Evolutionary conservation across 2,888 invertebrate genomes (phyloP), one percentile per base, ranked within the genome.

Genomic region (Lucinisca nassula): DNA sequence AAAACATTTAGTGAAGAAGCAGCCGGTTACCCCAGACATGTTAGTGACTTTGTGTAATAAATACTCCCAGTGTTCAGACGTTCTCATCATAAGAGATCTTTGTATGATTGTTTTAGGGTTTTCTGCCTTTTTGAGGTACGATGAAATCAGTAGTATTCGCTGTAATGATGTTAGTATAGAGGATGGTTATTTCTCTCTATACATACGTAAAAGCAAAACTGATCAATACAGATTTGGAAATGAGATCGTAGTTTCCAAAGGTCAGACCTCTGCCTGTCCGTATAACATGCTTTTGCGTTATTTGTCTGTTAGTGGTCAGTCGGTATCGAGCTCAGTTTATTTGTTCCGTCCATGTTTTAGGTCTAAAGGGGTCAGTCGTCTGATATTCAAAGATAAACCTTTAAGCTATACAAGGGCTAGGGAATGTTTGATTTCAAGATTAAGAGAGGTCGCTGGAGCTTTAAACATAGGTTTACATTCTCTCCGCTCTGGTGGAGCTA

Each of bases 181-280:
- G 35, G 78, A 85, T 10, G 75, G 61, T 24, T 55, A 88, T 86
- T 75, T 89, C 40, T 45, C 55, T 10, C 30, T 89, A 14, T 24
- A 73, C 27, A 90, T 91, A 38, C 67, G 61, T 8, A 79, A 84
- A 72, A 82, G 90, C 81, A 90, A 90, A 51, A 90, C 90, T 21
- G 89, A 89, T 74, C 87, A 90, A 70, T 90, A 89, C 40, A 58
- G 85, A 32, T n/a, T 49, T 0, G 87, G 87, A 21, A 75, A 73
- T 37, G 79, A 91, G 30, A 74, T 89, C 17, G 49, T 85, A 30
- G 73, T 91, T 40, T 32, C 76, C 14, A 91, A 89, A 84, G 91
- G 89, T 37, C 14, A 10, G 2, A 72, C 87, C n/a, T 45, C 58
- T 8, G 90, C 86, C 0, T 91, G 91, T 85, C 91, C 88, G 14